Evolutionary conservation across 2,113 vertebrate genomes (phyloP).

Genomic region (Stomatorhinus ivindoensis): DNA sequence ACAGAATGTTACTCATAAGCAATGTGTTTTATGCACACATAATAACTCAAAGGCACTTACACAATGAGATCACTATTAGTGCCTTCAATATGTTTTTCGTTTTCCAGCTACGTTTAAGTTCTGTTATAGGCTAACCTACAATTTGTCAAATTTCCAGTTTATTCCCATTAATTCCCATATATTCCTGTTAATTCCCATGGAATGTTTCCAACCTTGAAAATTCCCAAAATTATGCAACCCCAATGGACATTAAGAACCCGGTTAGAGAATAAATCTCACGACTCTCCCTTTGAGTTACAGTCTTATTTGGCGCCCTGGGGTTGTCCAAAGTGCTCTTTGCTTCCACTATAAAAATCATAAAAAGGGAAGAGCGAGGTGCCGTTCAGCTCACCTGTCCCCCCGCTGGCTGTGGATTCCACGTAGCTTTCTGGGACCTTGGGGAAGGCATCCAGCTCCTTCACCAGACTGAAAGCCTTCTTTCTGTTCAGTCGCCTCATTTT

Average conservation of each 20-base stretch:
- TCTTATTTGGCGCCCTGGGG: background rate
- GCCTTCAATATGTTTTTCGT: background rate
- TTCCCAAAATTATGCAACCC: background rate
- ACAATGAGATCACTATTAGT: background rate
- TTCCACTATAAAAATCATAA: background rate
- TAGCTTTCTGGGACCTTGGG: conserved; percentile 96
- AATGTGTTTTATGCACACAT: background rate
- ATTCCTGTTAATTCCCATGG: background rate
- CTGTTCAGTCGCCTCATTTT: conserved; percentile 89
- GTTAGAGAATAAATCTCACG: background rate
- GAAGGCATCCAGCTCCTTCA: conserved; percentile 93
- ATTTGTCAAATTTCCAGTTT: background rate
- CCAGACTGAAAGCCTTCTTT: conserved; percentile 88
- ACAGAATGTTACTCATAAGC: background rate
- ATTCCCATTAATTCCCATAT: background rate
- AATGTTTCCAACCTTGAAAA: background rate
- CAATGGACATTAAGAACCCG: background rate
- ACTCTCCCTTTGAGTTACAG: background rate
- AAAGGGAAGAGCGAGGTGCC: background rate
- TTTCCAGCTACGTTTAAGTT: background rate
- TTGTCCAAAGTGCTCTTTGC: background rate
- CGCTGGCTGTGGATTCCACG: conserved; percentile 83
- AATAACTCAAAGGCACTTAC: background rate
- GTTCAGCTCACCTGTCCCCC: conserved; percentile 74
- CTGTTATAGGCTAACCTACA: background rate